Evolutionary conservation across 1,140 invertebrate genomes (phyloP), one percentile per base, ranked within the genome.

Genomic region (Cotesia glomerata): DNA sequence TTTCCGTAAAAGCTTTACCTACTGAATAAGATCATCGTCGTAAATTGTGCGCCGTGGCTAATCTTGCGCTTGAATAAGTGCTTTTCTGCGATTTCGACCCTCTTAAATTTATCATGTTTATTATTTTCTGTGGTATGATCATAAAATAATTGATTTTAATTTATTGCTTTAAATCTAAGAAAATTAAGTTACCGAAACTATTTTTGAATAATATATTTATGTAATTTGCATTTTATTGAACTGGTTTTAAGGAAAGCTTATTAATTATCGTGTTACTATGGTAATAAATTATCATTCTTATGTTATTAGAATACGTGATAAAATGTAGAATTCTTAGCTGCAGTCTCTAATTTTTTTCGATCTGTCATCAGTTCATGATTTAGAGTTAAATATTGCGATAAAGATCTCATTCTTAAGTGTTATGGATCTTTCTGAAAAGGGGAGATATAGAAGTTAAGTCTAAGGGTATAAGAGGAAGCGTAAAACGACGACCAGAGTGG

Each of bases 301-400:
- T 36, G 4, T 11, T 35, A 62, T 35, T 62, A n/a, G n/a, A 49
- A 14, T 49, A 66, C 70, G 70, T 72, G 70, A 72, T 11, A 56
- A 54, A 72, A 72, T 72, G 62, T 16, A 66, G n/a, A 26, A 65
- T 9, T 52, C 14, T 26, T 4, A 61, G 16, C 16, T 35, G 39
- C 5, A 35, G 32, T 61, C 18, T 35, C 35, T 5, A 13, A 63
- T 14, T 66, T 5, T 45, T n/a, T 18, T 7, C 39, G 26, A 70
- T 75, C 82, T 82, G 85, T 86, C 85, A 85, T 77, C 84, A 79
- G 73, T 80, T 85, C 85, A 87, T 87, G 86, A 87, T 87, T 87
- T 87, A 87, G 86, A 87, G 86, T 85, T 85, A 87, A 87, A 87
- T 87, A 87, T 87, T 86, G 86, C 86, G 82, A 85, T 85, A 86